A percentile compares a stretch with the other conserved stretches of the same genome.
These are phyloP conservation scores for Palloptera scutellata DNA, from an alignment of 2,888 invertebrate genomes.

Conservation along the genomic window DNA sequence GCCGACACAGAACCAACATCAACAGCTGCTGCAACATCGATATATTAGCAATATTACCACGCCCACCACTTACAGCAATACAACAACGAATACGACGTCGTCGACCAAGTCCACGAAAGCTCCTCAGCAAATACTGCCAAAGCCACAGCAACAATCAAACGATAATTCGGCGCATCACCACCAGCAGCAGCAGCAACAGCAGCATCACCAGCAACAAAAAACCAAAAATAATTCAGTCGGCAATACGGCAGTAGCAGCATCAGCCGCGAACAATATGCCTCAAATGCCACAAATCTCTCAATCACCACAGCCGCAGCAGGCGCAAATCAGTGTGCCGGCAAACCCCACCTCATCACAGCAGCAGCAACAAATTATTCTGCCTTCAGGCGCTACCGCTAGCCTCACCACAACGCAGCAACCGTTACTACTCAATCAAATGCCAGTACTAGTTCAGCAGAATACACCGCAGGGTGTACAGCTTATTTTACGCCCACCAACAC, in stretches of 20 bases:
- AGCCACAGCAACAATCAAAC: slow-evolving; percentile 64
- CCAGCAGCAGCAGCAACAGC: slow-evolving; percentile 54
- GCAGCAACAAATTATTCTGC: slow-evolving; percentile 60
- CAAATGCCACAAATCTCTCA: slow-evolving; percentile 59
- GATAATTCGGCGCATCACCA: slow-evolving; percentile 34
- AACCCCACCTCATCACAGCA: slow-evolving; percentile 36
- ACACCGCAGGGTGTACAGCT: slow-evolving; percentile 75
- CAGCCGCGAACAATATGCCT: slow-evolving; percentile 45
- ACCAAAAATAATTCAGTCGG: slow-evolving; percentile 36
- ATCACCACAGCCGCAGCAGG: slow-evolving; percentile 57
- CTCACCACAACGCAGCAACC: slow-evolving; percentile 55
- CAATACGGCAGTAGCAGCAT: slow-evolving; percentile 39
- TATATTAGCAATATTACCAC: slow-evolving; percentile 39
- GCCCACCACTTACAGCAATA: slow-evolving; percentile 45
- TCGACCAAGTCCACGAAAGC: slow-evolving; percentile 59
- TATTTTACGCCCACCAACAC: slow-evolving; percentile 73
- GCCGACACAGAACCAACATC: slow-evolving; percentile 43
- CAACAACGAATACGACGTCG: slow-evolving; percentile 30
- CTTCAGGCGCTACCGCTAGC: slow-evolving; percentile 51
- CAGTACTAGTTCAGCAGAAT: slow-evolving; percentile 71
- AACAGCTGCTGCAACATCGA: slow-evolving; percentile 50
- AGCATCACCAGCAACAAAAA: slow-evolving; percentile 49
- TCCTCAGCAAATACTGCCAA: slow-evolving; percentile 71
- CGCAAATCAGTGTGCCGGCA: slow-evolving; percentile 42
- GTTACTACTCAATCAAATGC: slow-evolving; percentile 65